Evolutionary conservation across 2,113 vertebrate genomes (phyloP), one percentile per base, ranked within the genome.

Genomic region (Gymnarchus niloticus): DNA sequence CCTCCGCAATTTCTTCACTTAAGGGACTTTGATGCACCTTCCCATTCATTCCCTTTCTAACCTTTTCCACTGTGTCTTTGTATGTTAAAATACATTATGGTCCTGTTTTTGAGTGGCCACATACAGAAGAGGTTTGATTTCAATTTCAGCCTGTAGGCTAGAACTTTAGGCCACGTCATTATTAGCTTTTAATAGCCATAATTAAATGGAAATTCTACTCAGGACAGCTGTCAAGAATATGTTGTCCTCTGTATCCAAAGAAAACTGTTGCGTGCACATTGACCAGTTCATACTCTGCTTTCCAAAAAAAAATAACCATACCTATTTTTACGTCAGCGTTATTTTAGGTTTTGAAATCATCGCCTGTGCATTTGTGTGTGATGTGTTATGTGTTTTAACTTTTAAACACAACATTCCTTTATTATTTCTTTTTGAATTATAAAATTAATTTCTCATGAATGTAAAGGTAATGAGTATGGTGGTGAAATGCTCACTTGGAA

Each of bases 1-100:
- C 85, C 88, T 86, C 44, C 65, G 17, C 51, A n/a, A 28, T 76
- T 77, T 61, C 84, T 28, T 69, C 88, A 82, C 81, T 59, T 77
- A 61, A 87, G 81, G 82, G 19, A 78, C 51, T 41, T 88, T 23
- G 88, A 65, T 69, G 78, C 54, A 37, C 6, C 23, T 44, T 41
- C 52, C 69, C 25, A 48, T 51, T 33, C 56, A 59, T 28, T 21
- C 19, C 23, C 57, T 46, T 57, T 83, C 21, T 52, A 52, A 82
- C 3, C 25, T 51, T 19, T 54, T 82, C 49, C 44, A 51, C 41
- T 49, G 12, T 49, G n/a, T 51, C 25, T 4, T 54, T 28, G 25
- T 78, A 7, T 41, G 21, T 21, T 19, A 78, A 7, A 17, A 78
- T 46, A n/a, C 21, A 41, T 78, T 44, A 78, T 44, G 23, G n/a